Percentiles rank a stretch among this genome's conserved stretches.
These are phyloP conservation scores for Sebastes minor DNA, from an alignment of 2,797 vertebrate species.

Conservation along the genomic window DNA sequence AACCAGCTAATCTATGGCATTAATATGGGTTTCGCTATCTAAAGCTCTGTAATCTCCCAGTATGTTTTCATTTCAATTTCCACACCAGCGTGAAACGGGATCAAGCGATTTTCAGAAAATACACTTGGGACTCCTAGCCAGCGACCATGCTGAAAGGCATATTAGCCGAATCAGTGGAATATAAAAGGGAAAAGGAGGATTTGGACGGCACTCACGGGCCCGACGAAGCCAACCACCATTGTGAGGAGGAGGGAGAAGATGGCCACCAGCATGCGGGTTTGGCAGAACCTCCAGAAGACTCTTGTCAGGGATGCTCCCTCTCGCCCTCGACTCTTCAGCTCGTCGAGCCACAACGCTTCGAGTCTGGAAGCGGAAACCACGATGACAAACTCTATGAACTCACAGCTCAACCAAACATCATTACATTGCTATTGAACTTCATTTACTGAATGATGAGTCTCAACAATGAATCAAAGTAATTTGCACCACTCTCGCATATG, in stretches of 20 bases:
- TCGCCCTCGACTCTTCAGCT: constrained; percentile 79
- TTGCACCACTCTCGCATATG: background rate
- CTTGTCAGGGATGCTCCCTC: constrained; percentile 80
- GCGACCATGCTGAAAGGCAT: constrained; percentile 29
- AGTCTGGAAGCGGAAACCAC: constrained; percentile 70
- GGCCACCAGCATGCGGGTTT: constrained; percentile 83
- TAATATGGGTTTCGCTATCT: constrained; percentile 52
- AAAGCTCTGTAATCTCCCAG: constrained; percentile 54
- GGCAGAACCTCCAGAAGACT: constrained; percentile 87
- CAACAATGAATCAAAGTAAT: constrained; percentile 2
- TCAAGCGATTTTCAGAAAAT: constrained; percentile 62
- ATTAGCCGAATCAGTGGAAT: constrained; percentile 46
- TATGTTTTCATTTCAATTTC: constrained; percentile 64
- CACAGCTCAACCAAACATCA: background rate
- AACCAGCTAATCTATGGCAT: constrained; percentile 53
- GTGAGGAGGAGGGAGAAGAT: constrained; percentile 82
- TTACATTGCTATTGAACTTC: background rate
- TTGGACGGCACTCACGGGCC: constrained; percentile 81
- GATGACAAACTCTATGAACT: background rate
- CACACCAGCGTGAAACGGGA: constrained; percentile 61
- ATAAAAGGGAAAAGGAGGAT: constrained; percentile 40
- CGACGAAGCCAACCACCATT: constrained; percentile 83
- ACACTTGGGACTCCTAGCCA: constrained; percentile 37
- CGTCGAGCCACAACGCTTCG: constrained; percentile 83
- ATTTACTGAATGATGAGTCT: background rate